Evolutionary conservation across 1,140 invertebrate species (phyloP), one percentile per base, ranked within the genome.

Genomic region (Lamellibrachia luymesi): DNA sequence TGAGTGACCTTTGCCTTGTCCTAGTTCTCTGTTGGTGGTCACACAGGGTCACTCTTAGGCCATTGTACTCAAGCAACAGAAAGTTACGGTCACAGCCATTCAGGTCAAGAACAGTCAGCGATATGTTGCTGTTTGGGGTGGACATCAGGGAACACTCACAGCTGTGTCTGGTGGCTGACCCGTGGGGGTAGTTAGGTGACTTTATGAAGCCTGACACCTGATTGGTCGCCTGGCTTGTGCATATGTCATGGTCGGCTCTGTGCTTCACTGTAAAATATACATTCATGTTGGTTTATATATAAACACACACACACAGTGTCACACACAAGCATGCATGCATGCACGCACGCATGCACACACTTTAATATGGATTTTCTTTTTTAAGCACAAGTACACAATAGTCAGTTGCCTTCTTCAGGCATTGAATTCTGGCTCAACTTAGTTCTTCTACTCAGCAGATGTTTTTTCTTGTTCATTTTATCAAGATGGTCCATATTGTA

Each of bases 151-250:
- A 51, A 27, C 92, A 92, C 25, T 51, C 27, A 56, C 92, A 92
- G 6, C 51, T 51, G 27, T 52, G 50, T 50, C 51, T n/a, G 5
- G 27, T 92, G 50, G 49, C 22, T 10, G 49, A n/a, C 10, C 2
- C 8, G n/a, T n/a, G 50, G 17, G 92, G 92, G 51, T 92, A 92
- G 92, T 92, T 92, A 4, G 92, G 92, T 22, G 92, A 92, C 50
- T 38, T 50, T 27, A 92, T 92, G 92, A 52, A 92, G 13, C 92
- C 92, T 64, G 50, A 38, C 6, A 38, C 51, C 27, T 50, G 51
- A 38, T 38, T 38, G 27, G 92, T 64, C 10, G 4, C 52, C 2
- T 51, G 49, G 51, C 27, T 64, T 52, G 51, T 56, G 50, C 92
- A 92, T 10, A 92, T 92, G 51, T 92, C 92, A 51, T 92, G 92